Conservation (phyloP, 2,797 vertebrate species). For the Labroides dimidiatus region DNA sequence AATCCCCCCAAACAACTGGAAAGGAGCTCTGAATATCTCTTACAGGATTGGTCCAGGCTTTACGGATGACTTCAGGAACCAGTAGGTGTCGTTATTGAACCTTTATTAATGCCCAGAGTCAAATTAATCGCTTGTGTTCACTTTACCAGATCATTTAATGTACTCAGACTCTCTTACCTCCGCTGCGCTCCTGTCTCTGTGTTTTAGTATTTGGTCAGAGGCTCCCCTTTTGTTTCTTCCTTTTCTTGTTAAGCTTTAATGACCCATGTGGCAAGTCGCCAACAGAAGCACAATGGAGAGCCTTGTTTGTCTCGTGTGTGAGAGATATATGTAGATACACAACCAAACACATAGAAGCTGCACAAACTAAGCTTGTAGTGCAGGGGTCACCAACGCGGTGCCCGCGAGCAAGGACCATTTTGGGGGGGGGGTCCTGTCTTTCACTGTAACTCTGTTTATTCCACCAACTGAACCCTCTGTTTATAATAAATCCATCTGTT, state of each 20-base stretch:
- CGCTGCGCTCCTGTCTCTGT: slow-evolving; percentile 7
- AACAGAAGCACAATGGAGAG: slow-evolving; percentile 55
- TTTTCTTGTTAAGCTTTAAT: slow-evolving; percentile 41
- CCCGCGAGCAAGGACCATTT: too few relatives aligned
- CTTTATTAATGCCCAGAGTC: background rate
- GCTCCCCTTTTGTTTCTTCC: slow-evolving; percentile 20
- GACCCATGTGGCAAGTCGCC: slow-evolving; percentile 60
- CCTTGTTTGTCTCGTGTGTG: slow-evolving; percentile 51
- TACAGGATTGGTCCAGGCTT: slow-evolving; percentile 94
- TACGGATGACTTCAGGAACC: slow-evolving; percentile 72
- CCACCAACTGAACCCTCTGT: too few relatives aligned
- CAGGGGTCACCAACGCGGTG: too few relatives aligned
- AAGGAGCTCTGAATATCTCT: slow-evolving; percentile 89
- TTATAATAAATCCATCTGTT: too few relatives aligned
- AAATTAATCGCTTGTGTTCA: background rate
- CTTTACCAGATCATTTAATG: background rate
- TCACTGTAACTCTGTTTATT: too few relatives aligned
- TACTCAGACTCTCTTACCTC: background rate
- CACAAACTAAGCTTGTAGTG: slow-evolving; percentile 16
- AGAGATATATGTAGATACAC: slow-evolving; percentile 5
- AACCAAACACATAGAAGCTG: slow-evolving; percentile 14
- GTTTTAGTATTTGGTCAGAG: slow-evolving; percentile 14
- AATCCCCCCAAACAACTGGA: slow-evolving; percentile 90
- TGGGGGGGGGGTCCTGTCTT: too few relatives aligned
- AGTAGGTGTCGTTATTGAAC: slow-evolving; percentile 78